A percentile compares a stretch with the other conserved stretches of the same genome.
Conservation (phyloP, 2,888 invertebrate species). For the Lasius platythorax region DNA sequence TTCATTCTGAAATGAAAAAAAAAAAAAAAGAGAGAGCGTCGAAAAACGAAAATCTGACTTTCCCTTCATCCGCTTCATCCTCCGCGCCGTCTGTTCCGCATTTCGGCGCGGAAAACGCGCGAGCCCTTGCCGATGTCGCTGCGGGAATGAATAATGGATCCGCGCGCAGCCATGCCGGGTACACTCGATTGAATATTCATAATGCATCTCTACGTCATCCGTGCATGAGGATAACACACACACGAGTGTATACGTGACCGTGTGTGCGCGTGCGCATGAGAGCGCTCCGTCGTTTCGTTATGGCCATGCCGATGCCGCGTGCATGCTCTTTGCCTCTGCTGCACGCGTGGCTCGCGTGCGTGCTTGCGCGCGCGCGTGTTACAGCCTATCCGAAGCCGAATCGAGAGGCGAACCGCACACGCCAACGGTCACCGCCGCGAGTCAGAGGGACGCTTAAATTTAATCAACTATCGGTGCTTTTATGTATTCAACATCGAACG, state of each 20-base stretch:
- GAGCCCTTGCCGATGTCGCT: slow-evolving; percentile 76
- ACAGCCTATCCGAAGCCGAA: slow-evolving; percentile 22
- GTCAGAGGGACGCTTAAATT: slow-evolving; percentile 32
- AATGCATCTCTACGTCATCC: slow-evolving; percentile 74
- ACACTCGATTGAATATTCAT: slow-evolving; percentile 82
- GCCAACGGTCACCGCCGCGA: slow-evolving; percentile 7
- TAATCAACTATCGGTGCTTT: slow-evolving; percentile 22
- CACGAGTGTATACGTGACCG: slow-evolving; percentile 38
- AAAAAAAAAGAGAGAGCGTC: neutral
- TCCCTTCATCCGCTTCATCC: neutral
- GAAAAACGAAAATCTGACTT: slow-evolving; percentile 26
- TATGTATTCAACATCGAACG: neutral
- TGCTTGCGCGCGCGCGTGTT: slow-evolving; percentile 29
- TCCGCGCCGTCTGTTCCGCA: slow-evolving; percentile 8
- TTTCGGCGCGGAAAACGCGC: slow-evolving; percentile 65
- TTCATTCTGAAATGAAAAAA: neutral
- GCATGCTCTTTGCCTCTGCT: slow-evolving; percentile 18
- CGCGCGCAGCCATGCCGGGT: slow-evolving; percentile 83
- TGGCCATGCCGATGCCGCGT: neutral
- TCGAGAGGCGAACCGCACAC: slow-evolving; percentile 36
- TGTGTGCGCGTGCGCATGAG: slow-evolving; percentile 33
- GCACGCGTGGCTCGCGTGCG: slow-evolving; percentile 42
- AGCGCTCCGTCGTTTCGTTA: neutral
- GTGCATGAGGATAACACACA: slow-evolving; percentile 41
- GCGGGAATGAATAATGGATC: slow-evolving; percentile 85